Evolutionary conservation across 2,113 vertebrate genomes (phyloP).

Genomic region (Lates calcarifer): DNA sequence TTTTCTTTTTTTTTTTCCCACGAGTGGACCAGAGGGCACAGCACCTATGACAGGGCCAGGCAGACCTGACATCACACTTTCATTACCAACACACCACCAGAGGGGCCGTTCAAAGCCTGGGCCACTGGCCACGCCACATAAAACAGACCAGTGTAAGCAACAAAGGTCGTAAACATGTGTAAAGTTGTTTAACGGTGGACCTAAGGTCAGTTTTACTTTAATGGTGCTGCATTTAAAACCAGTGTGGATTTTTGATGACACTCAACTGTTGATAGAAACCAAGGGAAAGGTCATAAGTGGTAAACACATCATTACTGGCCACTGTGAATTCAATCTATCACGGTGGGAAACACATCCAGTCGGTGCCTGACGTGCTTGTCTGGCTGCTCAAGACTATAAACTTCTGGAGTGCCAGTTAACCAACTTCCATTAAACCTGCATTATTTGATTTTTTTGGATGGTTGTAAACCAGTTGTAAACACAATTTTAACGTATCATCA

Average conservation of each 20-base stretch:
- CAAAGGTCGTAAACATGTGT: not conserved
- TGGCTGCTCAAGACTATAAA: no score
- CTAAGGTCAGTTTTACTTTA: not conserved
- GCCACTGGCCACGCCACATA: not conserved
- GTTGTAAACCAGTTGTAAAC: no score
- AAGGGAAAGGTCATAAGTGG: not conserved
- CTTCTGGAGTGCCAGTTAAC: not conserved
- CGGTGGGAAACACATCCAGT: no score
- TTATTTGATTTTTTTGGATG: not conserved
- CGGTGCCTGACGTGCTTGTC: no score
- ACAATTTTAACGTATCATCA: no score
- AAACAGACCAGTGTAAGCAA: not conserved
- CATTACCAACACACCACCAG: conserved; percentile 29
- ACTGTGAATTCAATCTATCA: no score
- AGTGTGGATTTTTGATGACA: not conserved
- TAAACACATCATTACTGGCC: not conserved
- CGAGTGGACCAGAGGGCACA: conserved; percentile 16
- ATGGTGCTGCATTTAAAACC: not conserved
- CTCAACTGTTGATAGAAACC: not conserved
- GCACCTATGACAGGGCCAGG: conserved; percentile 7
- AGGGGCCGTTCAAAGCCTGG: conserved; percentile 11
- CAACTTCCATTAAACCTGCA: not conserved
- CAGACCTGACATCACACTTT: conserved; percentile 19
- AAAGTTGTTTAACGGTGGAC: not conserved
- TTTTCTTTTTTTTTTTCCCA: no score